Conservation (phyloP, 2,888 invertebrate genomes). For the Bugulina stolonifera region DNA sequence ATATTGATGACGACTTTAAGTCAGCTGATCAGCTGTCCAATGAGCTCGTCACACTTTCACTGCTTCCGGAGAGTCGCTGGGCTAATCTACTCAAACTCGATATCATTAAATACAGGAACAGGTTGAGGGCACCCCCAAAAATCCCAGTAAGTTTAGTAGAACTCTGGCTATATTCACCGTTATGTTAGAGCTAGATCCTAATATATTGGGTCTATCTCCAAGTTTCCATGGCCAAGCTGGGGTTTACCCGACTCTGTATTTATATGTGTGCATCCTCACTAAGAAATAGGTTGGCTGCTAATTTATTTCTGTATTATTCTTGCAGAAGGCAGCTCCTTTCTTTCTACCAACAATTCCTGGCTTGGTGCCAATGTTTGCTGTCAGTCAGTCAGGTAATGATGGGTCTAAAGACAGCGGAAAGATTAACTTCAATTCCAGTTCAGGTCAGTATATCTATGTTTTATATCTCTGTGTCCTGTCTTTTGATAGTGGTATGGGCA, state of each 20-base stretch:
- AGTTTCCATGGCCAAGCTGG: too few species aligned
- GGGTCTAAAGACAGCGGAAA: background rate
- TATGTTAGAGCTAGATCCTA: too few species aligned
- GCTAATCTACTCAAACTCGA: slow-evolving; percentile 81
- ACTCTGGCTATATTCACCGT: too few species aligned
- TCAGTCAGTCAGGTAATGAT: slow-evolving; percentile 42
- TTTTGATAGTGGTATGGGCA: too few species aligned
- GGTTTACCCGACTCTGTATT: too few species aligned
- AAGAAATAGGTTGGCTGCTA: too few species aligned
- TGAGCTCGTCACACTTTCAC: slow-evolving; percentile 77
- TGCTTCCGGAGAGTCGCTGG: slow-evolving; percentile 81
- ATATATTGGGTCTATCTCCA: too few species aligned
- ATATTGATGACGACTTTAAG: slow-evolving; percentile 55
- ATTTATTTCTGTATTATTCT: too few species aligned
- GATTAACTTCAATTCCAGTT: background rate
- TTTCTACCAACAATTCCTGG: slow-evolving; percentile 85
- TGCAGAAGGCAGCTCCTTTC: slow-evolving; percentile 78
- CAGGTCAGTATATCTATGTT: too few species aligned
- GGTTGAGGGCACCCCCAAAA: slow-evolving; percentile 77
- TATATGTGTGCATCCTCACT: too few species aligned
- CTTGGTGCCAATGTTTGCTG: slow-evolving; percentile 70
- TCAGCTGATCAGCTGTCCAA: slow-evolving; percentile 71
- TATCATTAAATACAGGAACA: slow-evolving; percentile 74
- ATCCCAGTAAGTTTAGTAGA: slow-evolving; percentile 57
- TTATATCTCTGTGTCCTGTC: too few species aligned